Evolutionary conservation across 1,140 invertebrate genomes (phyloP).

Genomic region (Dufourea novaeangliae): DNA sequence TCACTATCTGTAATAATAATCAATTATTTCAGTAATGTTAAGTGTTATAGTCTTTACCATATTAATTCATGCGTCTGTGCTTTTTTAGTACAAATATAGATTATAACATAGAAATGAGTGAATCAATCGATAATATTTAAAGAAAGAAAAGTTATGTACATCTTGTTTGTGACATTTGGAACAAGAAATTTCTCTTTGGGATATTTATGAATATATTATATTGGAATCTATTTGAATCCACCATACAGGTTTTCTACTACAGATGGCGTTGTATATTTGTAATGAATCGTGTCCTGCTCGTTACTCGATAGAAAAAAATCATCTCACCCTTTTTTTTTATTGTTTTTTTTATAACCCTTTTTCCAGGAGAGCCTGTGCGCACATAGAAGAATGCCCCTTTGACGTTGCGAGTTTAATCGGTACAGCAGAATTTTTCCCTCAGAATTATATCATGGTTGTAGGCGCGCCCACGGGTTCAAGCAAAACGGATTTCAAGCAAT

Average conservation of each 20-base stretch:
- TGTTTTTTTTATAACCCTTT: not conserved
- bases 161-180: too few species aligned
- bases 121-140: too few species aligned
- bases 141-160: too few species aligned
- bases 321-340: not conserved
- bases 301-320: not conserved
- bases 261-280: not conserved
- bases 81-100: too few species aligned
- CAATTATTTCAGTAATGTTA: too few species aligned
- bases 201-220: not conserved
- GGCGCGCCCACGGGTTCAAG: conserved; percentile 26
- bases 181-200: not conserved
- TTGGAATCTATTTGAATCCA: not conserved
- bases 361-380: too few species aligned
- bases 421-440: conserved; percentile 29
- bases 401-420: conserved; percentile 44
- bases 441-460: conserved; percentile 34
- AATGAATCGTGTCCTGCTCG: not conserved
- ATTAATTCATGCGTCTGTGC: too few species aligned
- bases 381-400: conserved; percentile 38
- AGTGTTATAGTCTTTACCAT: too few species aligned
- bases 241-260: too few species aligned
- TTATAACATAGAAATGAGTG: too few species aligned
- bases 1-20: too few species aligned
- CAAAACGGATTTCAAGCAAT: conserved; percentile 52